Evolutionary conservation across 2,113 vertebrate species (phyloP), one percentile per base, ranked within the genome.

Genomic region (Phycodurus eques): DNA sequence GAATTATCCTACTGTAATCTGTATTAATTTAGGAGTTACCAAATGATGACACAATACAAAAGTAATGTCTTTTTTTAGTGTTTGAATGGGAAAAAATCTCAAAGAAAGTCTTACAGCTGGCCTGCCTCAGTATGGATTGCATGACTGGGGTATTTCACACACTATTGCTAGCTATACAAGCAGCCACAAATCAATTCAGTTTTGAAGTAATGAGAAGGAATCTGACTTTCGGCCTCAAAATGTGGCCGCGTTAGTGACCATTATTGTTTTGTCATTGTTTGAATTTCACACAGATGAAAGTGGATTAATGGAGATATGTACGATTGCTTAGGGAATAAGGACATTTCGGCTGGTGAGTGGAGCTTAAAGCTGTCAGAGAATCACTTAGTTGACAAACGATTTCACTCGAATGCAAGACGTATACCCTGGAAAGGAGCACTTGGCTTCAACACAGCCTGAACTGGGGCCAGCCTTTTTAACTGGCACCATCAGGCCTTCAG

Each of bases 401-500:
- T 89, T 89, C 90, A 92, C 86, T 90, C 88, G 87, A 90, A 90
- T 87, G 89, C 84, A 85, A 88, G 90, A 91, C 89, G 87, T 91
- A 87, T 87, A 89, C 90, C 89, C 91, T 91, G 89, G 90, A 90
- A 91, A 93, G 91, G 88, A 89, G 87, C 89, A 92, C 90, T 93
- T 92, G 91, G 90, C 87, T 90, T 92, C 91, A 82, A 89, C 88
- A 91, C 87, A 91, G 91, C 77, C 90, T 85, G 88, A 91, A 84
- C 83, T 78, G 80, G 83, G 85, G 85, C 89, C 90, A 90, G 79
- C 80, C 89, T 78, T 92, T 93, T 93, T 91, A 92, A 90, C 91
- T 88, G 93, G 92, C 92, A 92, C 93, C 93, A 91, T 93, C 90
- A 91, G 90, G 93, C 88, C 89, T 91, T 68, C 90, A 93, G 92